Evolutionary conservation across 2,888 invertebrate species (phyloP), one percentile per base, ranked within the genome.

Genomic region (Diadegma fenestrale): DNA sequence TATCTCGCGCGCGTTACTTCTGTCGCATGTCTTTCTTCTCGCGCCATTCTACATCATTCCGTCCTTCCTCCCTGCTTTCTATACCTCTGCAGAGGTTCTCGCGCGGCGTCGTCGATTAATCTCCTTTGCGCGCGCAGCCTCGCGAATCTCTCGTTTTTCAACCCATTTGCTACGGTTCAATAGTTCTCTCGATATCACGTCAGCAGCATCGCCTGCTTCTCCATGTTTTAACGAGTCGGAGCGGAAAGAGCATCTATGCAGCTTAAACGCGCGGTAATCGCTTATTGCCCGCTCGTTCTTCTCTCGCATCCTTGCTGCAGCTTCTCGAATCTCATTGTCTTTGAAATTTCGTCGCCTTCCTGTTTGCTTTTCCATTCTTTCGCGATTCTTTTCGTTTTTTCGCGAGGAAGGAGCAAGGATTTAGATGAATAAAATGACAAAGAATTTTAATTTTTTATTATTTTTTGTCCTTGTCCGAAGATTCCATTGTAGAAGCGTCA

Each of bases 191-290:
- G 41, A 41, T 75, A 63, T 75, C 68, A 69, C 51, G 69, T 75
- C 72, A 66, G 37, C 51, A 37, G n/a, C n/a, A n/a, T n/a, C n/a
- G n/a, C n/a, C n/a, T 75, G 83, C 69, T 37, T 43, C 45, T 63
- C 73, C 54, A 51, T 48, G 45, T 73, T 68, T 63, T 77, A 64
- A 58, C 68, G 51, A 77, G 68, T 54, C 64, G 37, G 54, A 71
- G 37, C 22, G 30, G 51, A n/a, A 72, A 80, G 63, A 51, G 73
- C 66, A 66, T 76, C 61, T 72, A 68, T 54, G 22, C 54, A 51
- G 58, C 77, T 69, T 82, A 84, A 84, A 86, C 84, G n/a, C n/a
- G n/a, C n/a, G 81, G 63, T 54, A 64, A 58, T 26, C 48, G 64
- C 69, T 77, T 75, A 45, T 48, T 64, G 63, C n/a, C 37, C 0